A percentile compares a stretch with the other conserved stretches of the same genome.
Conservation (phyloP, 2,113 vertebrate species). For the Cygnus atratus region DNA sequence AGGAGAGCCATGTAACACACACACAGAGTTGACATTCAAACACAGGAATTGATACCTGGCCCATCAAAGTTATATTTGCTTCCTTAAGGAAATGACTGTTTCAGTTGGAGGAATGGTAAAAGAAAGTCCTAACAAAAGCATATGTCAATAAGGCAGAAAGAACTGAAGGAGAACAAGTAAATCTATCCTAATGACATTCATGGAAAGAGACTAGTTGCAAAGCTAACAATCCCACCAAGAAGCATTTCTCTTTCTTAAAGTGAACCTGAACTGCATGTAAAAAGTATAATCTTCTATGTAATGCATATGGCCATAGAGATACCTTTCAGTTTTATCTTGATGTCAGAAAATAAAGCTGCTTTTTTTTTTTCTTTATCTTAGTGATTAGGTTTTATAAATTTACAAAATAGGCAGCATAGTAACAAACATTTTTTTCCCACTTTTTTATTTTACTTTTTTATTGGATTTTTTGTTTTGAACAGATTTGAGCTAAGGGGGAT, state of each 20-base stretch:
- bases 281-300: neutral
- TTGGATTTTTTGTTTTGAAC: neutral
- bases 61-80: neutral
- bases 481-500: neutral
- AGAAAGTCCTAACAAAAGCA: neutral
- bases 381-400: neutral
- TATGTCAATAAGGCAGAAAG: neutral
- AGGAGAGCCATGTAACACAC: neutral
- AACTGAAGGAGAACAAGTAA: neutral
- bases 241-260: neutral
- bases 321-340: neutral
- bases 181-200: neutral
- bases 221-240: neutral
- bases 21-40: neutral
- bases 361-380: neutral
- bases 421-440: neutral
- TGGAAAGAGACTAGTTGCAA: neutral
- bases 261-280: neutral
- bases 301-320: neutral
- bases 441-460: no score
- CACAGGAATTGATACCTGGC: neutral
- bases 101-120: neutral
- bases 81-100: neutral
- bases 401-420: neutral
- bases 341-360: neutral